A percentile compares a stretch with the other conserved stretches of the same genome.
Evolutionary conservation across 2,888 invertebrate species (phyloP).

Genomic region (Nesidiocoris tenuis): DNA sequence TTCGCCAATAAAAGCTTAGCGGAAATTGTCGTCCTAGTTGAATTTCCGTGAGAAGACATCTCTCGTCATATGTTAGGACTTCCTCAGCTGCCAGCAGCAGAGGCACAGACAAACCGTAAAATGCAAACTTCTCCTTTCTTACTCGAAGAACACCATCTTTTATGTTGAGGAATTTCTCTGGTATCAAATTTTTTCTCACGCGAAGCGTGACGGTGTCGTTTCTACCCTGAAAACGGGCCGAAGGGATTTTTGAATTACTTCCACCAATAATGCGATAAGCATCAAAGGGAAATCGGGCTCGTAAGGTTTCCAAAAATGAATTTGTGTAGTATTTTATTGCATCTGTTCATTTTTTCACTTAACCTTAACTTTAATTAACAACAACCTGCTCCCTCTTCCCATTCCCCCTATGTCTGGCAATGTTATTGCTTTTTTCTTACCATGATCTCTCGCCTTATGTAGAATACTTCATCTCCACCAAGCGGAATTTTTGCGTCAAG

Average conservation of each 20-base stretch:
- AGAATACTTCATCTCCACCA: conserved; percentile 1
- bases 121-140: conserved; percentile 45
- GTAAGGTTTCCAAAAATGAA: too few relatives aligned
- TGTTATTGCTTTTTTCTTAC: too few relatives aligned
- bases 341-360: too few relatives aligned
- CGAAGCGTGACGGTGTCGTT: conserved; percentile 36
- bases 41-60: conserved; percentile 47
- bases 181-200: conserved; percentile 21
- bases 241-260: too few relatives aligned
- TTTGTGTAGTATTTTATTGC: too few relatives aligned
- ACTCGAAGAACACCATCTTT: conserved; percentile 44
- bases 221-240: conserved; percentile 18
- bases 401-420: too few relatives aligned
- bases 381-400: too few relatives aligned
- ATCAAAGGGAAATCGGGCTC: too few relatives aligned
- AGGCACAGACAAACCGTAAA: conserved; percentile 46
- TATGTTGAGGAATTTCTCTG: conserved; percentile 9
- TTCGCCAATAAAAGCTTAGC: conserved; percentile 42
- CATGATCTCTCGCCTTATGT: conserved; percentile 4
- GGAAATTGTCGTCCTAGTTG: conserved; percentile 43
- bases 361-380: too few relatives aligned
- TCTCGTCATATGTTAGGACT: conserved; percentile 44
- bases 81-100: conserved; percentile 42
- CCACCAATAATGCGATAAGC: too few relatives aligned
- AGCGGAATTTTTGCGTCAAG: neutral